These are phyloP conservation scores for Catharus fuscescens DNA, from an alignment of 2,113 vertebrate genomes.

Conservation along the genomic window DNA sequence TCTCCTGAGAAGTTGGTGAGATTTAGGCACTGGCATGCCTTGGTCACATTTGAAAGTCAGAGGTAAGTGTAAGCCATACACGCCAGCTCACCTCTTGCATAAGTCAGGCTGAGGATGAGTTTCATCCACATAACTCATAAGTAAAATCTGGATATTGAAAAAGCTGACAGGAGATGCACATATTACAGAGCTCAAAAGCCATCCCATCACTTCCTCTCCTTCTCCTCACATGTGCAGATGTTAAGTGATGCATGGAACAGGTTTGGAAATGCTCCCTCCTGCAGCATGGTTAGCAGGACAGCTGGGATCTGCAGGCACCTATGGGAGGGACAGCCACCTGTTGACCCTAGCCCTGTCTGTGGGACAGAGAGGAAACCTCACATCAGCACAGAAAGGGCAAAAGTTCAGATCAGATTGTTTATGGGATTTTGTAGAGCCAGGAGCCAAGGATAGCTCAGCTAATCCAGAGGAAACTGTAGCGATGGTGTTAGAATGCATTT, in stretches of 20 bases:
- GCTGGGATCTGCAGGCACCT: not conserved
- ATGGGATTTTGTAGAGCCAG: slow-evolving; percentile 35
- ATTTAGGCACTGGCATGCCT: not conserved
- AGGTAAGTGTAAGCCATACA: not conserved
- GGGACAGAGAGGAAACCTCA: not conserved
- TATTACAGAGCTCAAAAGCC: not conserved
- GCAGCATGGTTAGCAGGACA: not conserved
- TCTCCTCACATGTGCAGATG: not conserved
- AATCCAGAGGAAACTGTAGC: slow-evolving; percentile 62
- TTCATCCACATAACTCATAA: not conserved
- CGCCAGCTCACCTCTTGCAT: not conserved
- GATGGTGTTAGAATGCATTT: slow-evolving; percentile 39
- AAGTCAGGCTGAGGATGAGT: not conserved
- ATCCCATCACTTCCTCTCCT: not conserved
- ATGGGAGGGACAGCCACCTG: not conserved
- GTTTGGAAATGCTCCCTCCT: not conserved
- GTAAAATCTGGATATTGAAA: not conserved
- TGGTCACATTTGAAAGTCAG: not conserved
- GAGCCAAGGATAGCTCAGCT: slow-evolving; percentile 64
- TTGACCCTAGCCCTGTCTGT: not conserved
- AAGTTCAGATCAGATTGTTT: slow-evolving; percentile 64
- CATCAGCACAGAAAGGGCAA: slow-evolving; percentile 35
- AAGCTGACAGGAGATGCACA: not conserved
- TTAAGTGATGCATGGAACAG: not conserved
- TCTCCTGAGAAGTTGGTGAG: not conserved